Evolutionary conservation across 1,140 invertebrate genomes (phyloP), one percentile per base, ranked within the genome.

Genomic region (Neotoxoptera formosana): DNA sequence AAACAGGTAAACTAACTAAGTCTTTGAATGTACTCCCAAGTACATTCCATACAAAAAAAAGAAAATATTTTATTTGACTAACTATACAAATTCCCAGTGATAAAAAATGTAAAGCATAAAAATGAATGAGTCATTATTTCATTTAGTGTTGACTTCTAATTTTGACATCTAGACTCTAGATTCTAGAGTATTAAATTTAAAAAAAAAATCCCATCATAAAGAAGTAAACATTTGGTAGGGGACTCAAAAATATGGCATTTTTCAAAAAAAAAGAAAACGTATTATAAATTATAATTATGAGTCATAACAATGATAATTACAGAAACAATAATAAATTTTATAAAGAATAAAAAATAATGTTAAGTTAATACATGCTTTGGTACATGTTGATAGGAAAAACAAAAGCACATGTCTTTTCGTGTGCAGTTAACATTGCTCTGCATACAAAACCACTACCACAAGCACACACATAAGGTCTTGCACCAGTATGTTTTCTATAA

Each of bases 401-500:
- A 84, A 92, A 92, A 23, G 91, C 91, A 36, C 91, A 92, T 30
- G 93, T 76, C 93, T 94, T 94, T 60, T 92, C 47, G 93, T 96
- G 96, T 25, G 95, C 95, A 8, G 95, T 96, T 17, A 96, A 94
- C 90, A 96, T 95, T 2, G 96, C 95, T 93, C 95, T 95, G 51
- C 95, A 96, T 7, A 95, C 95, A 94, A 96, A 96, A 1, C 95
- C 95, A 41, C 95, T 95, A 21, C 95, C 94, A 93, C 96, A 96
- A 89, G 95, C 95, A 94, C 96, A 96, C 17, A 95, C 95, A 94
- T 96, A 96, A 0, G 96, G 96, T 94, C 95, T 93, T 91, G 96
- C 95, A 4, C 96, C 96, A 2, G 97, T 97, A 93, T 96, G 96
- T 0, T 95, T 95, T 8, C 96, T 94, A 94, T 95, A 95, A 93